A percentile compares a stretch with the other conserved stretches of the same genome.
Evolutionary conservation across 2,797 vertebrate species (phyloP).

Genomic region (Periophthalmus magnuspinnatus): DNA sequence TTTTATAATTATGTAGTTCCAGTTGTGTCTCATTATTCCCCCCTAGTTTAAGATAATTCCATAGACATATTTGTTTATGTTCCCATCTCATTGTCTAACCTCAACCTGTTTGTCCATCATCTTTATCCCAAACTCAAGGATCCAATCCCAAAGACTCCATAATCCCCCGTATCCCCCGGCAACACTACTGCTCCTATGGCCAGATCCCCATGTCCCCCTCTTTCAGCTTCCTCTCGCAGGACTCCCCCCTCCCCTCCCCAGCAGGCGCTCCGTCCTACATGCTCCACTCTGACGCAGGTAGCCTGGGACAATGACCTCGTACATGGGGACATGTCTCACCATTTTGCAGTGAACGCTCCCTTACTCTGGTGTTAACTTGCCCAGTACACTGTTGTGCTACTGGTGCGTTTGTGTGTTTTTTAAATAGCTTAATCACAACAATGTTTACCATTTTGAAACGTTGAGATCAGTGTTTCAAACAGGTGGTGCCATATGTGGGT

Average conservation of each 20-base stretch:
- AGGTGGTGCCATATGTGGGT: too few species aligned
- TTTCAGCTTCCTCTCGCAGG: conserved; percentile 78
- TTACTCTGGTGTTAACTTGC: conserved; percentile 54
- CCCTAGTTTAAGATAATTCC: not conserved
- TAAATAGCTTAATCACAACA: conserved; percentile 29
- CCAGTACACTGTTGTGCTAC: conserved; percentile 64
- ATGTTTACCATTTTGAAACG: conserved; percentile 21
- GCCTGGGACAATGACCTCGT: conserved; percentile 55
- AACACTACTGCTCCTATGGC: conserved; percentile 81
- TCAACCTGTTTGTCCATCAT: conserved; percentile 49
- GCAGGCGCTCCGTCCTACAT: conserved; percentile 68
- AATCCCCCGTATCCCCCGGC: conserved; percentile 77
- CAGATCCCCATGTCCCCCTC: conserved; percentile 77
- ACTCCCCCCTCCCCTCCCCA: conserved; percentile 73
- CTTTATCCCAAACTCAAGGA: conserved; percentile 77
- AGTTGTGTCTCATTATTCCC: not conserved
- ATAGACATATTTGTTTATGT: conserved; percentile 1
- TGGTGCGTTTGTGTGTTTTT: conserved; percentile 56
- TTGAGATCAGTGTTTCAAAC: not conserved
- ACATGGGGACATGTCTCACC: conserved; percentile 58
- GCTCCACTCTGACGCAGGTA: conserved; percentile 78
- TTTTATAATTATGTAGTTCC: too few species aligned
- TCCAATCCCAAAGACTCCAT: conserved; percentile 87
- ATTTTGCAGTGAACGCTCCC: conserved; percentile 60
- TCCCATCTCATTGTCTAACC: conserved; percentile 9